Conservation (phyloP, 2,113 vertebrate species). For the Xyrauchen texanus region DNA sequence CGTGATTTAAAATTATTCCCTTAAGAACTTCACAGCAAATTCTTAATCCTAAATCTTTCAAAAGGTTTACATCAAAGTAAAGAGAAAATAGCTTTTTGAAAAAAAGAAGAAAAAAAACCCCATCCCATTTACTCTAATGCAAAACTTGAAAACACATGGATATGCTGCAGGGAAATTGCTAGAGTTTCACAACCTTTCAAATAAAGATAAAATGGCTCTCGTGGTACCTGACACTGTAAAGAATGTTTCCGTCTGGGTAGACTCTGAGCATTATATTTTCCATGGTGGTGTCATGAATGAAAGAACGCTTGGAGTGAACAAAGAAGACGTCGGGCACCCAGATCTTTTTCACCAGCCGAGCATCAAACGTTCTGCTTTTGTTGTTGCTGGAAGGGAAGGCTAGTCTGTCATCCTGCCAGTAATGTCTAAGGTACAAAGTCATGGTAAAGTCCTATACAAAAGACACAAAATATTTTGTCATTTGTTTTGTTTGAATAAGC, state of each 20-base stretch:
- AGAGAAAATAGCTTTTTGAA: no score
- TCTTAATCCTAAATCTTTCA: no score
- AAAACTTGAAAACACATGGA: no score
- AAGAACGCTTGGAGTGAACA: constrained; percentile 90
- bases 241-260: constrained; percentile 84
- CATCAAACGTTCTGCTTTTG: constrained; percentile 89
- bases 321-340: constrained; percentile 95
- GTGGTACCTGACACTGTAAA: constrained; percentile 85
- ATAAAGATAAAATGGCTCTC: background rate
- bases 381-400: constrained; percentile 88
- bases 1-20: no score
- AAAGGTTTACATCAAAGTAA: no score
- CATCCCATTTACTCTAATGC: no score
- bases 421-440: constrained; percentile 92
- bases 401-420: constrained; percentile 92
- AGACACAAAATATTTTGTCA: background rate
- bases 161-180: no score
- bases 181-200: no score
- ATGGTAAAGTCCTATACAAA: constrained; percentile 87
- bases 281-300: constrained; percentile 90
- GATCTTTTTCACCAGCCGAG: constrained; percentile 88
- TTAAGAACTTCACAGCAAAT: no score
- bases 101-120: no score
- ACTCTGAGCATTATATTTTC: constrained; percentile 89
- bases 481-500: background rate